These are phyloP conservation scores for Clavelina lepadiformis DNA, from an alignment of 23 tunicate genomes.

Conservation along the genomic window DNA sequence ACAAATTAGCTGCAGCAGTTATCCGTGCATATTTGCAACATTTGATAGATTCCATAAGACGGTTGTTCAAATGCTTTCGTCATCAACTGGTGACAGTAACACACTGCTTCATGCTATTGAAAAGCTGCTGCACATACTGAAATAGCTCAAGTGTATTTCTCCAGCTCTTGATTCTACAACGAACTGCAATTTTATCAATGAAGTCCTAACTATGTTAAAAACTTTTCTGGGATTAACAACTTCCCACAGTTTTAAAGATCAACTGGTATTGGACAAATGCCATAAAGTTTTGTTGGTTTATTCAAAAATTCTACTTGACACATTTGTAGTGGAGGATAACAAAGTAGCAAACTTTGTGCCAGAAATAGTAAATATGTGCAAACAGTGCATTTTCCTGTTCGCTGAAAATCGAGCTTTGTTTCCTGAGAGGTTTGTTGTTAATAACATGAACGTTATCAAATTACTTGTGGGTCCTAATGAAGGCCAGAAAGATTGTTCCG, in stretches of 20 bases:
- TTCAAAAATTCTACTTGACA: conserved; percentile 33
- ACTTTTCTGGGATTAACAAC: background rate
- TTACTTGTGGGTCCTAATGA: conserved; percentile 8
- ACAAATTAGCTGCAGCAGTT: conserved; percentile 16
- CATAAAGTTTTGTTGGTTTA: conserved; percentile 38
- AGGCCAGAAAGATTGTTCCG: background rate
- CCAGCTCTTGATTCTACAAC: conserved; percentile 5
- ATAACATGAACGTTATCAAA: conserved; percentile 52
- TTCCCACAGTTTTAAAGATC: too few species aligned
- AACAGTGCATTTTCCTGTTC: conserved; percentile 26
- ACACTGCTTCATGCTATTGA: background rate
- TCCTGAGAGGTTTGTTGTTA: conserved; percentile 56
- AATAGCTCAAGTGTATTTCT: conserved; percentile 16
- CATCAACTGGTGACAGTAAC: too few species aligned
- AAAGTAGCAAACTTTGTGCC: background rate
- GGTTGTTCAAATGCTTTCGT: background rate
- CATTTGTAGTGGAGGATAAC: conserved; percentile 2
- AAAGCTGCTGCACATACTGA: conserved; percentile 22
- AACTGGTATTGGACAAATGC: background rate
- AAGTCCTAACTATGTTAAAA: conserved; percentile 9
- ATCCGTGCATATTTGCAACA: conserved; percentile 3
- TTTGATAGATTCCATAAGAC: conserved; percentile 18
- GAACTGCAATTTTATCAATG: conserved; percentile 7
- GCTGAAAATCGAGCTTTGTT: conserved; percentile 20
- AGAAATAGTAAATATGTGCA: conserved; percentile 7